These are phyloP conservation scores for Cryptotis parvus DNA, from an alignment of 2,113 vertebrate genomes.

Conservation along the genomic window DNA sequence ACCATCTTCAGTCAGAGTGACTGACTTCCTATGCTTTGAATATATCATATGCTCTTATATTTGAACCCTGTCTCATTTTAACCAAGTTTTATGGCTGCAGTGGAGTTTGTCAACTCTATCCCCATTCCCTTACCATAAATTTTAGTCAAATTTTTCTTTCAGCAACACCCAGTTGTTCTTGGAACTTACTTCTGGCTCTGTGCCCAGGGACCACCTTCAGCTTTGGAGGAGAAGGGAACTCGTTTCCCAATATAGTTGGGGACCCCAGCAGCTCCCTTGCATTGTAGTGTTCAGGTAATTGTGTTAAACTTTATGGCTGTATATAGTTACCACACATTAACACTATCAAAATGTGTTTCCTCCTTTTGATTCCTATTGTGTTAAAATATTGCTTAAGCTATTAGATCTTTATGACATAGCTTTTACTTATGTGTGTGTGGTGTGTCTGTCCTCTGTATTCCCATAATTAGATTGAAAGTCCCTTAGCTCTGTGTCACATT, in stretches of 20 bases:
- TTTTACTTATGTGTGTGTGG: not conserved
- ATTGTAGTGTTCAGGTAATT: too few relatives aligned
- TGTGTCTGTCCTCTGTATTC: not conserved
- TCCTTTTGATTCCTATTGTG: not conserved
- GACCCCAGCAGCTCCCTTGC: too few relatives aligned
- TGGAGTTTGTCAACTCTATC: not conserved
- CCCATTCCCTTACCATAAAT: not conserved
- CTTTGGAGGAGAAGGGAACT: too few relatives aligned
- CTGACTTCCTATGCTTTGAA: not conserved
- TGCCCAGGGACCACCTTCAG: too few relatives aligned
- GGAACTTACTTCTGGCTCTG: too few relatives aligned
- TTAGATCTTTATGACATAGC: not conserved
- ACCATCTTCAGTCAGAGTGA: not conserved
- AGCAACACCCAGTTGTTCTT: too few relatives aligned
- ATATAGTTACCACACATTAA: too few relatives aligned
- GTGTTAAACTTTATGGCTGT: too few relatives aligned
- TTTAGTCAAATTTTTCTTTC: too few relatives aligned
- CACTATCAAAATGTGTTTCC: not conserved
- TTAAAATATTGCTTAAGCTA: not conserved
- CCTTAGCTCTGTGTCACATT: not conserved
- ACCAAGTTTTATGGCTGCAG: not conserved
- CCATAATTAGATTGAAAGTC: not conserved
- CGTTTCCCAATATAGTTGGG: too few relatives aligned
- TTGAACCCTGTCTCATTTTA: not conserved
- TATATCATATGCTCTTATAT: not conserved